Evolutionary conservation across 2,797 vertebrate genomes (phyloP).

Genomic region (Austrolebias charrua): DNA sequence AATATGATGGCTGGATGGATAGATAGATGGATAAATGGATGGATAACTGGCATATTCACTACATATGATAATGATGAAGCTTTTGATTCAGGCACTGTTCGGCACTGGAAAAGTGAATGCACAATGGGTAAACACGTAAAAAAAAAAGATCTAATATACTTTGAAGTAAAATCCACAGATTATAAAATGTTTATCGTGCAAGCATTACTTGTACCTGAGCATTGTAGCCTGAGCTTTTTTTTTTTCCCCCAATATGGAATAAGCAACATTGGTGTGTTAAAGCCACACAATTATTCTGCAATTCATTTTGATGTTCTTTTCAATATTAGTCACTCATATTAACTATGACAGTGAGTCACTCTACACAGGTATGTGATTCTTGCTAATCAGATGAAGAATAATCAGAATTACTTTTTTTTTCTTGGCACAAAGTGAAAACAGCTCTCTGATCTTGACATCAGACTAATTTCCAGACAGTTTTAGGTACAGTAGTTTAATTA

Average conservation of each 20-base stretch:
- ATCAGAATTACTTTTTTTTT: neutral
- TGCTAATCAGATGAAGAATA: neutral
- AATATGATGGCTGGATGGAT: no score
- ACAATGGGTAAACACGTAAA: neutral
- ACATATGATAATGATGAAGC: neutral
- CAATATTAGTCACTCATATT: neutral
- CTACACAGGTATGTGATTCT: neutral
- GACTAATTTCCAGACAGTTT: neutral
- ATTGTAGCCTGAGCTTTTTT: neutral
- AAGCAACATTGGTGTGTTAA: neutral
- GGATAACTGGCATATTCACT: neutral
- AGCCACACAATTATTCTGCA: no score
- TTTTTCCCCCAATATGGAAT: neutral
- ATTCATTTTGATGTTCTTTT: no score
- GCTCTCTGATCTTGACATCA: neutral
- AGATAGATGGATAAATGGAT: no score
- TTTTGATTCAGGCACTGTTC: neutral
- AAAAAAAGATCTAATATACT: neutral
- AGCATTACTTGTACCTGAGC: neutral
- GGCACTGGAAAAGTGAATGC: no score
- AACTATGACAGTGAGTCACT: neutral
- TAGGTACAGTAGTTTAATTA: neutral
- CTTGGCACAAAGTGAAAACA: neutral
- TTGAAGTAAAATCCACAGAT: neutral
- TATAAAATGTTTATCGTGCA: neutral